These are phyloP conservation scores for Eulimnadia texana DNA, from an alignment of 1,140 invertebrate species.

Conservation along the genomic window DNA sequence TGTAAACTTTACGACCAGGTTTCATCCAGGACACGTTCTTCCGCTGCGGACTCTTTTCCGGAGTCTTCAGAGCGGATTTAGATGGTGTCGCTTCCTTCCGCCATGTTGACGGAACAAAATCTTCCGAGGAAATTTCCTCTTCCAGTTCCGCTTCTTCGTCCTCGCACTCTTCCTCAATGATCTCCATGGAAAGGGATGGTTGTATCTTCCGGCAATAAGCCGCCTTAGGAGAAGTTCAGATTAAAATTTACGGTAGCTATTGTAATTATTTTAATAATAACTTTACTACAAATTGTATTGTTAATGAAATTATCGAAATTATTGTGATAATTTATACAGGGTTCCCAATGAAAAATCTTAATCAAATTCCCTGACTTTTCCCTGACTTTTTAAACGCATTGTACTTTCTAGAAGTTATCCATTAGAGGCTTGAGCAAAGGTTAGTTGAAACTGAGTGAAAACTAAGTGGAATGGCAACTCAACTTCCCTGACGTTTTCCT, in stretches of 20 bases:
- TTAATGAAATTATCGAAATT: too few species aligned
- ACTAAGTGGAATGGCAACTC: too few species aligned
- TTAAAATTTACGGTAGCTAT: too few species aligned
- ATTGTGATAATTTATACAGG: too few species aligned
- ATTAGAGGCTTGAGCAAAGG: too few species aligned
- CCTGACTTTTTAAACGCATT: too few species aligned
- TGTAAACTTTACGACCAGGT: not conserved
- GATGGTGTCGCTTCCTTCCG: constrained; percentile 38
- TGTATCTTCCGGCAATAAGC: not conserved
- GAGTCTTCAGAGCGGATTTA: constrained; percentile 36
- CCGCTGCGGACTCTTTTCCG: constrained; percentile 29
- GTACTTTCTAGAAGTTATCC: too few species aligned
- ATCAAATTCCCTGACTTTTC: too few species aligned
- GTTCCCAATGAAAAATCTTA: too few species aligned
- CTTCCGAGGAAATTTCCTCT: constrained; percentile 29
- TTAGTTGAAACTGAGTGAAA: too few species aligned
- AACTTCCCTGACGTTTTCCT: too few species aligned
- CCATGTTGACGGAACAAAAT: constrained; percentile 42
- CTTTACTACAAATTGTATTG: not conserved
- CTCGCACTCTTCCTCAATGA: constrained; percentile 27
- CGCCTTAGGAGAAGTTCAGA: not conserved
- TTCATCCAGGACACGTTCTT: constrained; percentile 6
- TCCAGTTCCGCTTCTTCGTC: constrained; percentile 26
- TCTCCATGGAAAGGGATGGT: constrained; percentile 20
- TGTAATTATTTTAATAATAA: too few species aligned